phyloP scores from a whole-genome alignment of 2,888 invertebrate genomes.

The Vesta saturnalis region DNA sequence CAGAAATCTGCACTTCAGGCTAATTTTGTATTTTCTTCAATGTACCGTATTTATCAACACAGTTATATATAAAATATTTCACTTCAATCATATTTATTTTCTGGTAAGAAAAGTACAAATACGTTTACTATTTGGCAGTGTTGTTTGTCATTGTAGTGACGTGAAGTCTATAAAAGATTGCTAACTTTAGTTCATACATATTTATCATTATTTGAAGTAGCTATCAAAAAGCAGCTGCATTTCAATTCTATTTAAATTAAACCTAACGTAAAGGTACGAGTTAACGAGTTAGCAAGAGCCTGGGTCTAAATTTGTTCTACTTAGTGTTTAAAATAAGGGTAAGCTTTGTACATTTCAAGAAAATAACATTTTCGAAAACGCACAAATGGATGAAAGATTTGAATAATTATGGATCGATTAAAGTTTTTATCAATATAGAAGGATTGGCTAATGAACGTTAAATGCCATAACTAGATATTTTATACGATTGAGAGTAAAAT shows the following conservation, averaged over 20 bases:
- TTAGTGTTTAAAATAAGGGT: neutral
- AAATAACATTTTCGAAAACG: neutral
- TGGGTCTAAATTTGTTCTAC: slow-evolving; percentile 13
- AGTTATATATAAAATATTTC: too few species aligned
- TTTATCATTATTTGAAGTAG: neutral
- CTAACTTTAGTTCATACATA: slow-evolving; percentile 1
- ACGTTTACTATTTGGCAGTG: too few species aligned
- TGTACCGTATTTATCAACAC: too few species aligned
- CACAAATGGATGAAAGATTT: neutral
- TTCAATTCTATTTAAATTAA: slow-evolving; percentile 12
- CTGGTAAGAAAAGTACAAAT: too few species aligned
- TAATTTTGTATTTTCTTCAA: too few species aligned
- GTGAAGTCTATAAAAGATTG: too few species aligned
- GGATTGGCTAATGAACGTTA: neutral
- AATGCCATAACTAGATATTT: neutral
- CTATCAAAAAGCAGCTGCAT: slow-evolving; percentile 13
- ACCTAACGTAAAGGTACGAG: slow-evolving; percentile 6
- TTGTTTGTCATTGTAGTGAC: neutral
- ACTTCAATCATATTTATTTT: too few species aligned
- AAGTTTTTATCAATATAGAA: neutral
- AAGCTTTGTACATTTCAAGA: neutral
- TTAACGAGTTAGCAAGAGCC: slow-evolving; percentile 8
- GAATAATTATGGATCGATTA: neutral
- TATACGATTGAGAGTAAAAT: neutral
- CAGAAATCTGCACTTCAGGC: too few species aligned